A percentile compares a stretch with the other conserved stretches of the same genome.
Evolutionary conservation across 2,797 vertebrate genomes (phyloP).

Genomic region (Argentina silus): DNA sequence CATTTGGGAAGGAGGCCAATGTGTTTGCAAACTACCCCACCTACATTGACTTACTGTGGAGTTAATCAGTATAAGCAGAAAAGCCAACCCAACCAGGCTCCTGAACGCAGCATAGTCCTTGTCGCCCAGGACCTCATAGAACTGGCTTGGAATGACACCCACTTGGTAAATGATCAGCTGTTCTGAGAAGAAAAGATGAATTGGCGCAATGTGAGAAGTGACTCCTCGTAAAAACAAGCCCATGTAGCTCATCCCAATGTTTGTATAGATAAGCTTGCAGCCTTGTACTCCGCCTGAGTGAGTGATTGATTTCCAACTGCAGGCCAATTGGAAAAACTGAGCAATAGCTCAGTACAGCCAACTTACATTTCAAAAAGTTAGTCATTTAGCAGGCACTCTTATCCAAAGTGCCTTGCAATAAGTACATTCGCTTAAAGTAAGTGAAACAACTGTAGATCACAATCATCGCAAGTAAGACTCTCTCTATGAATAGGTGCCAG

Average conservation of each 20-base stretch:
- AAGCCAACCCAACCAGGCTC: conserved; percentile 76
- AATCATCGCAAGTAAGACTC: too few relatives aligned
- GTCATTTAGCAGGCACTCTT: too few relatives aligned
- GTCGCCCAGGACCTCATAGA: conserved; percentile 88
- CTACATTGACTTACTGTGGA: conserved; percentile 82
- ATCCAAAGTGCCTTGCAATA: too few relatives aligned
- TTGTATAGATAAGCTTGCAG: neutral
- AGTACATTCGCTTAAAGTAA: too few relatives aligned
- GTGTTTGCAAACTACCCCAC: neutral
- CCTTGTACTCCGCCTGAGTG: neutral
- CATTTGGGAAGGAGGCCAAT: neutral
- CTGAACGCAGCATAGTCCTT: conserved; percentile 85
- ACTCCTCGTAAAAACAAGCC: neutral
- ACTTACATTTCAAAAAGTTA: too few relatives aligned
- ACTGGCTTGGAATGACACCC: conserved; percentile 93
- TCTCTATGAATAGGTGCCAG: too few relatives aligned
- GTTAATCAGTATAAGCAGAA: conserved; percentile 86
- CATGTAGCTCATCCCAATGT: neutral
- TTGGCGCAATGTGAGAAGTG: neutral
- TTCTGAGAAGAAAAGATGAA: conserved; percentile 72
- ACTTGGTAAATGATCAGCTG: conserved; percentile 96
- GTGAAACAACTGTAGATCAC: too few relatives aligned
- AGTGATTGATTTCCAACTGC: neutral
- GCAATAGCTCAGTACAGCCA: neutral
- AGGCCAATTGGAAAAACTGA: neutral